Evolutionary conservation across 2,888 invertebrate genomes (phyloP).

Genomic region (Julus scanicus): DNA sequence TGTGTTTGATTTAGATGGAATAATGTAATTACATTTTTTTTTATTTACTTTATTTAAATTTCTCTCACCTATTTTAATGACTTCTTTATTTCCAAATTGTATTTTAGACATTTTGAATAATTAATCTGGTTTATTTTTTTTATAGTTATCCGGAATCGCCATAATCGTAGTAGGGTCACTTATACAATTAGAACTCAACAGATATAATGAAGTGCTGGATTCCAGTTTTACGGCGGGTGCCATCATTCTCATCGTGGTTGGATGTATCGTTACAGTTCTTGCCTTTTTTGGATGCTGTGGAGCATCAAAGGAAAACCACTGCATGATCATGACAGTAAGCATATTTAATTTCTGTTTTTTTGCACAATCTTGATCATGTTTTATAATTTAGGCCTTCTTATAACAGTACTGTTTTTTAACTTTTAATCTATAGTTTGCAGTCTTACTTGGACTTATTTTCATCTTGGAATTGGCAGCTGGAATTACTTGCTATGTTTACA

Average conservation of each 20-base stretch:
- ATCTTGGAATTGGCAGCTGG: constrained; percentile 53
- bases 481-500: constrained; percentile 43
- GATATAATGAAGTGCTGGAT: constrained; percentile 83
- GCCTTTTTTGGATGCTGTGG: constrained; percentile 98
- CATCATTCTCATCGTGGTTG: constrained; percentile 86
- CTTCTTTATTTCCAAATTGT: too few species aligned
- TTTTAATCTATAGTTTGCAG: constrained; percentile 60
- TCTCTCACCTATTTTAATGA: too few species aligned
- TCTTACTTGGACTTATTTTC: constrained; percentile 43
- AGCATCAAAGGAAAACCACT: constrained; percentile 93
- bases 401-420: neutral
- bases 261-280: constrained; percentile 87
- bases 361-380: neutral
- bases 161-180: constrained; percentile 85
- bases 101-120: too few species aligned
- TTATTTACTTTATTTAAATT: too few species aligned
- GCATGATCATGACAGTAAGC: constrained; percentile 94
- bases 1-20: too few species aligned
- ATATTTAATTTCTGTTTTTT: neutral
- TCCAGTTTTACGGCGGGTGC: constrained; percentile 85
- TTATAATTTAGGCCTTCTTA: neutral
- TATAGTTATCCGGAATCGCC: constrained; percentile 87
- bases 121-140: constrained; percentile 57
- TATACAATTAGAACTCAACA: constrained; percentile 76
- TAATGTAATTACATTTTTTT: too few species aligned